A percentile compares a stretch with the other conserved stretches of the same genome.
Conservation (phyloP, 1,140 invertebrate genomes). For the Thaumatotibia leucotreta region DNA sequence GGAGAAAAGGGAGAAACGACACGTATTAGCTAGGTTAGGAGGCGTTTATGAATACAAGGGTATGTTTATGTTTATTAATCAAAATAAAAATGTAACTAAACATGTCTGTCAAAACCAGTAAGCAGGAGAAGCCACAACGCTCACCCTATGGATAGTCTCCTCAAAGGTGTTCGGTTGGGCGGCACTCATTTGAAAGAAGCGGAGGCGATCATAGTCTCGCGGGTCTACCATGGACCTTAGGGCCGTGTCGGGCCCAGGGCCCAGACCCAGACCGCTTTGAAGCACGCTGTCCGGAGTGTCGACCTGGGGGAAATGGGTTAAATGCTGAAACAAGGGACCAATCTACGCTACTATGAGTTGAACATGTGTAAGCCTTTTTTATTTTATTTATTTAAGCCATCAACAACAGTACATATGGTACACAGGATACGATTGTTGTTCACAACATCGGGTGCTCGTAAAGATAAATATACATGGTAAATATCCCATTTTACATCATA, state of each 20-base stretch:
- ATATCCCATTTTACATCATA: no score
- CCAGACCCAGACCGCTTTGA: constrained; percentile 81
- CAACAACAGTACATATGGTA: no score
- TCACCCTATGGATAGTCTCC: constrained; percentile 91
- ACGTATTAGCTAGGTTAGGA: no score
- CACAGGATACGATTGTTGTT: no score
- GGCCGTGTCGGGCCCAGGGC: constrained; percentile 81
- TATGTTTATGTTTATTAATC: no score
- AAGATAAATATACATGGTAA: no score
- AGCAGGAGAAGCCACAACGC: constrained; percentile 46
- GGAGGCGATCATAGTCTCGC: constrained; percentile 84
- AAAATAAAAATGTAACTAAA: no score
- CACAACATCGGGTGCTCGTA: no score
- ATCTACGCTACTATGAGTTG: not conserved
- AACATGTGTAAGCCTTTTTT: no score
- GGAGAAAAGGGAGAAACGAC: no score
- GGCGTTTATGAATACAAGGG: no score
- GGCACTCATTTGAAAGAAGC: constrained; percentile 87
- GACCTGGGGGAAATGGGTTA: constrained; percentile 76
- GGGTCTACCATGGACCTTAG: constrained; percentile 85
- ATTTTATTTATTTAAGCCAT: no score
- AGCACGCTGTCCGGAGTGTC: constrained; percentile 86
- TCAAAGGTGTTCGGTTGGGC: constrained; percentile 87
- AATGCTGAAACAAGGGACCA: not conserved
- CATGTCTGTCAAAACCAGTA: constrained; percentile 33